phyloP scores from a whole-genome alignment of 2,113 vertebrate genomes.

The Microtus montanus region DNA sequence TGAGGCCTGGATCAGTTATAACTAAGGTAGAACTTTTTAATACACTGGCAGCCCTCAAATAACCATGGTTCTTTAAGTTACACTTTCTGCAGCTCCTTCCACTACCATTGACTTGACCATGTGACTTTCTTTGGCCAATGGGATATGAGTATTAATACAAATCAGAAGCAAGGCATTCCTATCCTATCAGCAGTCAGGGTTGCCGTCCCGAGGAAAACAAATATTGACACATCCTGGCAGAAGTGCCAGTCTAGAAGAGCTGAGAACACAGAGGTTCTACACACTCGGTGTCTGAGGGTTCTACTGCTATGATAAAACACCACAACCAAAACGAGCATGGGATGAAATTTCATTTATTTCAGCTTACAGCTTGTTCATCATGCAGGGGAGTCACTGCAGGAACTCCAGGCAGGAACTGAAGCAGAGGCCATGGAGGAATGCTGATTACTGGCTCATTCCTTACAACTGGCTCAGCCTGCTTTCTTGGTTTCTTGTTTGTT shows the following conservation, averaged over 20 bases:
- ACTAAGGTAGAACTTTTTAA: neutral
- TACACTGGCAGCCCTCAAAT: neutral
- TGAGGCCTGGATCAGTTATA: neutral
- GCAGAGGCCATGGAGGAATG: neutral
- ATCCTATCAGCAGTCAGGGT: neutral
- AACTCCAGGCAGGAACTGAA: neutral
- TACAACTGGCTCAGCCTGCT: neutral
- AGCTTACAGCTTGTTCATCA: neutral
- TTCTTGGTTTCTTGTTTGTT: neutral
- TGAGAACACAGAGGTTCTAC: neutral
- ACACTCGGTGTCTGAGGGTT: neutral
- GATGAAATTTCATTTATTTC: neutral
- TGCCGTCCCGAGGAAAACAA: neutral
- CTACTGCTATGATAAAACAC: neutral
- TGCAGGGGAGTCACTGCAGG: neutral
- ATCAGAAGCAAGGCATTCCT: neutral
- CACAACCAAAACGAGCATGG: neutral
- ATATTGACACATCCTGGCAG: neutral
- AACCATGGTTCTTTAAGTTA: neutral
- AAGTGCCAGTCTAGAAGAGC: too few relatives aligned
- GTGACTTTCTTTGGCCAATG: constrained; percentile 14
- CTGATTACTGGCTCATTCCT: neutral
- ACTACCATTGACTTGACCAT: neutral
- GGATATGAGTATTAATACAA: neutral
- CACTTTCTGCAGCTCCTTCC: neutral